phyloP scores from a whole-genome alignment of 2,113 vertebrate genomes.

The Myotis davidii region DNA sequence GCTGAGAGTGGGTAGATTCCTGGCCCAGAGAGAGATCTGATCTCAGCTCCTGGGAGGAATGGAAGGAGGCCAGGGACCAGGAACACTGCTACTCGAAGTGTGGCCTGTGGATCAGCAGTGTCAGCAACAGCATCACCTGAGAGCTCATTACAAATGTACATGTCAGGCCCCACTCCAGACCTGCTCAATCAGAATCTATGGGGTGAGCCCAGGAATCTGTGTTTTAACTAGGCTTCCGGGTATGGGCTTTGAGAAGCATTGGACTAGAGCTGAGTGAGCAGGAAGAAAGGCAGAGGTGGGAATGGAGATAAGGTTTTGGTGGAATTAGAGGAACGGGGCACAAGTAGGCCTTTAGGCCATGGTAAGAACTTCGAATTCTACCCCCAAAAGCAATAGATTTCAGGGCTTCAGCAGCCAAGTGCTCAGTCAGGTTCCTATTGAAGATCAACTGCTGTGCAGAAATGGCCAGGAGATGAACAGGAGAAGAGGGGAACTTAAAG shows the following conservation, averaged over 20 bases:
- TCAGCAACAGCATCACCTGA: not conserved
- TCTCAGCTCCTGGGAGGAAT: not conserved
- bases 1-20: rapidly evolving
- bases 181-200: not conserved
- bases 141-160: not conserved
- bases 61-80: not conserved
- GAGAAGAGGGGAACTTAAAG: not conserved
- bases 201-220: not conserved
- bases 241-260: not conserved
- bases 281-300: not conserved
- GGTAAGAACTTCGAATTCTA: not conserved
- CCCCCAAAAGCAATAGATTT: not conserved
- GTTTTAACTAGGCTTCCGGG: not conserved
- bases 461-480: rapidly evolving
- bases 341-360: not conserved
- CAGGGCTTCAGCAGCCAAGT: not conserved
- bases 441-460: not conserved
- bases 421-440: too few relatives aligned
- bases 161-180: not conserved
- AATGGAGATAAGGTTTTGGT: not conserved
- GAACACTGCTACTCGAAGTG: not conserved
- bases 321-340: not conserved
- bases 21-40: not conserved
- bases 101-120: not conserved
- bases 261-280: not conserved